Percentiles rank a stretch among this genome's conserved stretches.
Evolutionary conservation across 2,113 vertebrate species (phyloP).

Genomic region (Burhinus oedicnemus): DNA sequence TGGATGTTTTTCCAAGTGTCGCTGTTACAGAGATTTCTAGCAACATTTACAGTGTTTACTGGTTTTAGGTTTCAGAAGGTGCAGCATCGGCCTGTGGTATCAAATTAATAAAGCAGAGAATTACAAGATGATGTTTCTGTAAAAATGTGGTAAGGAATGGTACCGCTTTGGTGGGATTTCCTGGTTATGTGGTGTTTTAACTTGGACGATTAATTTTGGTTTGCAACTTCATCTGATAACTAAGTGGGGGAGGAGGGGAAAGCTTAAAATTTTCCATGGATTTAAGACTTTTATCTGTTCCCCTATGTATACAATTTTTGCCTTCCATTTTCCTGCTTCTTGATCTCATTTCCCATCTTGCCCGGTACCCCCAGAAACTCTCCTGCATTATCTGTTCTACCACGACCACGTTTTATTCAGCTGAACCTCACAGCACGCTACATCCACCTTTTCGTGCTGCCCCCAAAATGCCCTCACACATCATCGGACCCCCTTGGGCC

Average conservation of each 20-base stretch:
- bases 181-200: not conserved
- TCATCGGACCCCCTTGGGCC: not conserved
- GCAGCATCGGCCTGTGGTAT: not conserved
- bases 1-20: not conserved
- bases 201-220: not conserved
- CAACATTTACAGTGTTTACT: not conserved
- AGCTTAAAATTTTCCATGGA: not conserved
- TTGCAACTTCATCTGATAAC: not conserved
- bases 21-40: not conserved
- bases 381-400: not conserved
- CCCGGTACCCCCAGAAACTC: not conserved
- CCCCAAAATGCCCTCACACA: not conserved
- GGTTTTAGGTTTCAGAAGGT: not conserved
- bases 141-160: not conserved
- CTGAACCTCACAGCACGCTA: not conserved
- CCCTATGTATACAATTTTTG: not conserved
- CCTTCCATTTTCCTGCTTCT: not conserved
- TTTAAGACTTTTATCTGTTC: not conserved
- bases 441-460: accelerated
- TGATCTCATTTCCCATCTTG: not conserved
- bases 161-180: not conserved
- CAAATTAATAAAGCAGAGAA: not conserved
- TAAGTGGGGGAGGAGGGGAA: not conserved
- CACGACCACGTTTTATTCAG: not conserved
- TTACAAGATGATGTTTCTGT: not conserved